Conservation (phyloP, 2,888 invertebrate genomes). For the Pristionchus mayeri region DNA sequence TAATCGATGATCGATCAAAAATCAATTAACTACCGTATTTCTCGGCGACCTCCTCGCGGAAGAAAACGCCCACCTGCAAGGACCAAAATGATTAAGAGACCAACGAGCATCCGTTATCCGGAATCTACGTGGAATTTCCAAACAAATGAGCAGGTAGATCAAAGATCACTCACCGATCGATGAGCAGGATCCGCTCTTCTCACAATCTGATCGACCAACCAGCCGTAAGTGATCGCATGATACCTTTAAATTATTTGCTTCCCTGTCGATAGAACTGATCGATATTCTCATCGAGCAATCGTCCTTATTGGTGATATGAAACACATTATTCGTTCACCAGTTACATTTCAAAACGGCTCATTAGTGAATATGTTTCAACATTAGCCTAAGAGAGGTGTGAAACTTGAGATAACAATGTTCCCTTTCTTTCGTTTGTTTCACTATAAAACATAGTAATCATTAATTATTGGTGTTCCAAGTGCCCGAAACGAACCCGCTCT, state of each 20-base stretch:
- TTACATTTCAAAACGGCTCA: no score
- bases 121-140: no score
- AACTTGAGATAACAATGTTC: no score
- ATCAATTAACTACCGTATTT: conserved; percentile 61
- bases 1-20: no score
- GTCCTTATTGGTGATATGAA: no score
- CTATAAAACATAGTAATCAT: no score
- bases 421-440: no score
- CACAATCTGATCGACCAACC: conserved; percentile 77
- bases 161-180: conserved; percentile 35
- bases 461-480: background rate
- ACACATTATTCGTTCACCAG: no score
- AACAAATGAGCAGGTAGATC: conserved; percentile 49
- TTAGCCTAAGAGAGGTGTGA: no score
- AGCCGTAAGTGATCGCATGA: conserved; percentile 78
- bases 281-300: no score
- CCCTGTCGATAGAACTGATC: no score
- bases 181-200: conserved; percentile 75
- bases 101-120: background rate
- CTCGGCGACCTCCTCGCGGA: conserved; percentile 74
- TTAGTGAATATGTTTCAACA: no score
- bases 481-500: conserved; percentile 69
- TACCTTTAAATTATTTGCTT: conserved; percentile 64
- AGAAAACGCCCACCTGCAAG: conserved; percentile 74
- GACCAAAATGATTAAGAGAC: background rate